Evolutionary conservation across 2,113 vertebrate species (phyloP), one percentile per base, ranked within the genome.

Genomic region (Caranx melampygus): DNA sequence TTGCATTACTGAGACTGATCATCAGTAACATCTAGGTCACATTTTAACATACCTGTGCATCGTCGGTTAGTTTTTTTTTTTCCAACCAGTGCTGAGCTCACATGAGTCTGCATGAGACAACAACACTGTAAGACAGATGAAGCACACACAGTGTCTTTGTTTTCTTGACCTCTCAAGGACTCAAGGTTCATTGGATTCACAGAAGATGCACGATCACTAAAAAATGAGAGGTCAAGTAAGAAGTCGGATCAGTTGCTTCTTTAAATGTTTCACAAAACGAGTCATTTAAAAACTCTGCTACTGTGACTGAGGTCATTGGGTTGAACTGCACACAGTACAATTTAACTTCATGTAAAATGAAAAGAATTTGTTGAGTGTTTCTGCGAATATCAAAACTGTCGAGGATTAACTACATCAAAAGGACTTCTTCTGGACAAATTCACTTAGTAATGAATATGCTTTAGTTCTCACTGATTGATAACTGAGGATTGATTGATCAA

Each of bases 391-490:
- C 34, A 72, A 34, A 3, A 52, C 20, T 45, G 13, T 6, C 6
- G 42, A 12, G 26, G 26, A 47, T 64, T 8, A 59, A 3, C 15
- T 11, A 21, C 14, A 52, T 69, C 20, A 58, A 57, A 55, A 4
- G 9, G 6, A 44, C 3, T 26, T 62, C 31, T 54, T 52, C 52
- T 33, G 13, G 14, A 40, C 15, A 20, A 21, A 1, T 33, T 59
- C n/a, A 62, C 6, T 9, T 54, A 40, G n/a, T 55, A 79, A 44
- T 70, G 1, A 51, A 34, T 31, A 61, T 74, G 33, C 10, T 18
- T 52, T 57, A 35, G 26, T 75, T 65, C 26, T 61, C 49, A 59
- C n/a, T 59, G 31, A 57, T 34, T 66, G 40, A 70, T 78, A 16
- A 62, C 15, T 51, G 34, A 60, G 58, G 52, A 64, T 13, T 6